phyloP scores from a whole-genome alignment of 2,113 vertebrate genomes.

The Alouatta palliata region DNA sequence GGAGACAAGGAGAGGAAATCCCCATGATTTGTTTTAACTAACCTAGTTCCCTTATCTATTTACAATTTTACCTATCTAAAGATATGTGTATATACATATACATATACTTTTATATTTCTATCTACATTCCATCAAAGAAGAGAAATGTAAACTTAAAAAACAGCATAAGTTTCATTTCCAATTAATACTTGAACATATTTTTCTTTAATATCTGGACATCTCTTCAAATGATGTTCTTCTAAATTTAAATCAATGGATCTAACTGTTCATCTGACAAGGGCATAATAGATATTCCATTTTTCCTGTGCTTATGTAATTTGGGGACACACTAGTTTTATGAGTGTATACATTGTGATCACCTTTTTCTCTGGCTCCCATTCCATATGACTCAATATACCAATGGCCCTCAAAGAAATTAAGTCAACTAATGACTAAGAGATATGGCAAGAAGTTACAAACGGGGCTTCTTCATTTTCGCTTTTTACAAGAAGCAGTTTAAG shows the following conservation, averaged over 20 bases:
- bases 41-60: not conserved
- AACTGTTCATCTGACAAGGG: not conserved
- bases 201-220: not conserved
- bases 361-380: not conserved
- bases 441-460: not conserved
- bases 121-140: not conserved
- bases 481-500: not conserved
- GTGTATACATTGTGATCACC: not conserved
- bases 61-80: not conserved
- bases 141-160: slow-evolving; percentile 5
- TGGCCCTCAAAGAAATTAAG: not conserved
- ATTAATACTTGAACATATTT: not conserved
- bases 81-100: not conserved
- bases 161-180: not conserved
- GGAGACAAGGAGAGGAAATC: not conserved
- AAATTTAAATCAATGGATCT: not conserved
- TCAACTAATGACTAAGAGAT: not conserved
- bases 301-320: not conserved
- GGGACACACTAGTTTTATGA: not conserved
- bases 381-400: not conserved
- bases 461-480: not conserved
- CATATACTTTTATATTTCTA: not conserved
- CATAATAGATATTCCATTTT: not conserved
- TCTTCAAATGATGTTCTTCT: not conserved
- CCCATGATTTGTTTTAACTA: not conserved